These are phyloP conservation scores for Synodontis membranacea DNA, from an alignment of 2,113 vertebrate species.

Conservation along the genomic window DNA sequence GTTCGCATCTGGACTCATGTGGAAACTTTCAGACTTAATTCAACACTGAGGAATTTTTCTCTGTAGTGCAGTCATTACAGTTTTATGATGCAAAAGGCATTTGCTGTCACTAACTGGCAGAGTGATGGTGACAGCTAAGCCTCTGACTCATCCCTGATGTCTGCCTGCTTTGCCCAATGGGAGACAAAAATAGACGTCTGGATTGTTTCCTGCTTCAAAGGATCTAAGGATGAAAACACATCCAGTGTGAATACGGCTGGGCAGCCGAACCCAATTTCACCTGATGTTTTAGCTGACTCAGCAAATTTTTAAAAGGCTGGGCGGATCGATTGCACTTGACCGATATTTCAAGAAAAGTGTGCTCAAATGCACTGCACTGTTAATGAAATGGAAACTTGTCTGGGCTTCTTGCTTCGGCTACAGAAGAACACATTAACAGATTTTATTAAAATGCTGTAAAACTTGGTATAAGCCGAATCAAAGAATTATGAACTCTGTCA, in stretches of 20 bases:
- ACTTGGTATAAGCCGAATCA: background rate
- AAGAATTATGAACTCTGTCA: constrained; percentile 27
- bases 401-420: constrained; percentile 45
- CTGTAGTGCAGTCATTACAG: constrained; percentile 20
- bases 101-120: constrained; percentile 43
- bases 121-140: constrained; percentile 52
- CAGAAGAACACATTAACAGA: constrained; percentile 58
- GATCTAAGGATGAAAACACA: constrained; percentile 53
- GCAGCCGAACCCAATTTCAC: background rate
- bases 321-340: background rate
- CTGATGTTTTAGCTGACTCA: constrained; percentile 5
- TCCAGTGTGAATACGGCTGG: background rate
- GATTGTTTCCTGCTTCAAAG: constrained; percentile 54
- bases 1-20: background rate
- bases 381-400: constrained; percentile 53
- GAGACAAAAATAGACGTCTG: constrained; percentile 58
- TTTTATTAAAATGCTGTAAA: constrained; percentile 50
- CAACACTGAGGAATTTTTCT: background rate
- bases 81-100: constrained; percentile 47
- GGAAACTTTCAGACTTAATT: background rate
- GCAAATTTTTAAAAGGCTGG: background rate
- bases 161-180: constrained; percentile 56
- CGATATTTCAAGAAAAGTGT: constrained; percentile 28
- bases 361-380: constrained; percentile 49
- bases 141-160: constrained; percentile 60